Percentiles rank a stretch among this genome's conserved stretches.
phyloP scores from a whole-genome alignment of 2,113 vertebrate genomes.

The Dromiciops gliroides region DNA sequence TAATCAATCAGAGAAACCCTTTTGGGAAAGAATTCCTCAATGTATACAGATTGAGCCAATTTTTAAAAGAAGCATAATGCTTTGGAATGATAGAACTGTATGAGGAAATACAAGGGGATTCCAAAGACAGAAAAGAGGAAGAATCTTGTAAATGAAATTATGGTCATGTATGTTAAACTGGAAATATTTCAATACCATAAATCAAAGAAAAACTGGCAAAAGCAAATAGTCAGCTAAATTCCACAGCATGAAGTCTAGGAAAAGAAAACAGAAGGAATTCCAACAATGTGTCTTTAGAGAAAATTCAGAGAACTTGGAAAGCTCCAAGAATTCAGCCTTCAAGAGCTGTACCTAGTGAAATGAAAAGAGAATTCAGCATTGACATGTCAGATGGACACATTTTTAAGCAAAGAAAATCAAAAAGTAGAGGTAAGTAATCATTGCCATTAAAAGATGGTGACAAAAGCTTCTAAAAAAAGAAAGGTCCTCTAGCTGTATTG shows the following conservation, averaged over 20 bases:
- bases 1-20: constrained; percentile 71
- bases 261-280: constrained; percentile 54
- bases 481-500: not conserved
- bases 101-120: constrained; percentile 68
- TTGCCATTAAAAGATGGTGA: not conserved
- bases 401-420: not conserved
- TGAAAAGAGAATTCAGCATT: not conserved
- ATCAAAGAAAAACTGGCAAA: constrained; percentile 74
- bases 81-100: constrained; percentile 56
- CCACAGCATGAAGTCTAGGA: constrained; percentile 55
- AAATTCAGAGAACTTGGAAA: constrained; percentile 31
- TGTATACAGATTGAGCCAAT: constrained; percentile 67
- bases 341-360: not conserved
- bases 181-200: constrained; percentile 70
- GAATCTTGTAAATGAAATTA: constrained; percentile 71
- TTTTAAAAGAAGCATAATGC: constrained; percentile 40
- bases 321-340: not conserved
- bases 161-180: constrained; percentile 53
- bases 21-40: constrained; percentile 69
- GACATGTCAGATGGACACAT: not conserved
- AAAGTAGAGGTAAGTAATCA: not conserved
- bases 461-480: not conserved
- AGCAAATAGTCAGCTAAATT: constrained; percentile 68
- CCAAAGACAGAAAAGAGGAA: constrained; percentile 62
- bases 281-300: constrained; percentile 55